A percentile compares a stretch with the other conserved stretches of the same genome.
phyloP scores from a whole-genome alignment of 1,140 invertebrate species.

The Panulirus ornatus region DNA sequence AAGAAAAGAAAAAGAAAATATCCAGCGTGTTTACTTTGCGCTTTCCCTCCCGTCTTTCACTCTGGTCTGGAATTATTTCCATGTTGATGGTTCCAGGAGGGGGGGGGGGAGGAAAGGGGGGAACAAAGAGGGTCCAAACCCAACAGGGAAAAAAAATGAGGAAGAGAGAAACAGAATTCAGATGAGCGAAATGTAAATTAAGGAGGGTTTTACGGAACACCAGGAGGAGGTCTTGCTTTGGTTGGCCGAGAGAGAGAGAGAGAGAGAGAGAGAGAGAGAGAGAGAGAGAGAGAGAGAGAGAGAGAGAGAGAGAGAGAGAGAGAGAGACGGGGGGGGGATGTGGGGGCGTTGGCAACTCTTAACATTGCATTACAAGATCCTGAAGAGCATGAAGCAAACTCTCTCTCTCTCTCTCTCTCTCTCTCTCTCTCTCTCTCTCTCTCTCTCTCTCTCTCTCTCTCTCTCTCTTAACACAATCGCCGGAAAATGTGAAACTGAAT shows the following conservation, averaged over 20 bases:
- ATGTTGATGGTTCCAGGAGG: not conserved
- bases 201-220: too few species aligned
- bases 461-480: not conserved
- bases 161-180: too few species aligned
- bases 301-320: slow-evolving; percentile 7
- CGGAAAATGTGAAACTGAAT: not conserved
- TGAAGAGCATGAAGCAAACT: too few species aligned
- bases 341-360: too few species aligned
- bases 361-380: too few species aligned
- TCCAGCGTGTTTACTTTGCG: too few species aligned
- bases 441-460: not conserved
- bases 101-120: not conserved
- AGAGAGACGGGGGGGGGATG: not conserved
- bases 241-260: too few species aligned
- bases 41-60: too few species aligned
- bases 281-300: not conserved
- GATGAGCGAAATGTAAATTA: not conserved
- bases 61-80: too few species aligned
- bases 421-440: not conserved
- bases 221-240: too few species aligned
- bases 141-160: not conserved
- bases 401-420: too few species aligned
- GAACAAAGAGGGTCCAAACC: not conserved
- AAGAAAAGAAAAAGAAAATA: too few species aligned
- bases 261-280: not conserved